A percentile compares a stretch with the other conserved stretches of the same genome.
These are phyloP conservation scores for Hypomecis atomaria DNA, from an alignment of 2,888 invertebrate species.

Conservation along the genomic window DNA sequence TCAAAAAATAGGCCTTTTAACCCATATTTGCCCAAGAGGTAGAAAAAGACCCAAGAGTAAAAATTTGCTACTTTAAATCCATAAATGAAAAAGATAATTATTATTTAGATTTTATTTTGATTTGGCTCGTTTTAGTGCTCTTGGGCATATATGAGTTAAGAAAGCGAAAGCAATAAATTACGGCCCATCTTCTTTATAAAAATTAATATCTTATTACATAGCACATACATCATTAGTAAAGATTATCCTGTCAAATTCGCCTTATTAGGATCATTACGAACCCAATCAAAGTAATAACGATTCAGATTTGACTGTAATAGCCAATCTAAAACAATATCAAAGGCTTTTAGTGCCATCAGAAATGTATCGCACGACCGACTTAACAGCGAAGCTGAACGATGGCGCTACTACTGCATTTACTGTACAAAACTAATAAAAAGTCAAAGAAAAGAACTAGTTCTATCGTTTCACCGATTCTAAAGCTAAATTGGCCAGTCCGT, in stretches of 20 bases:
- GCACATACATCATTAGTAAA: not conserved
- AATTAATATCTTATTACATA: not conserved
- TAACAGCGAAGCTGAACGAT: not conserved
- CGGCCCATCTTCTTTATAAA: not conserved
- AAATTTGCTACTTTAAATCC: too few relatives aligned
- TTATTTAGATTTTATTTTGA: too few relatives aligned
- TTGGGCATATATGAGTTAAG: too few relatives aligned
- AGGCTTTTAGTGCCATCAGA: slow-evolving; percentile 25
- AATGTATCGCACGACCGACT: not conserved
- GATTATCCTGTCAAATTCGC: slow-evolving; percentile 5
- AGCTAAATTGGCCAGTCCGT: not conserved
- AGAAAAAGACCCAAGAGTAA: too few relatives aligned
- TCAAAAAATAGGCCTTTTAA: too few relatives aligned
- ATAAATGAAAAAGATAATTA: too few relatives aligned
- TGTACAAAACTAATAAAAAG: not conserved
- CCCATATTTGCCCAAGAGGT: too few relatives aligned
- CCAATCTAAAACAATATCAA: slow-evolving; percentile 38
- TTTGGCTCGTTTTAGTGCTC: too few relatives aligned
- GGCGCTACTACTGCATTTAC: not conserved
- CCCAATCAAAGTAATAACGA: slow-evolving; percentile 16
- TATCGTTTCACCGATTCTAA: not conserved
- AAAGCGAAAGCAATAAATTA: too few relatives aligned
- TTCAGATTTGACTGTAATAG: slow-evolving; percentile 22
- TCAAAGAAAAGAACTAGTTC: not conserved
- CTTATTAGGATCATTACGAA: slow-evolving; percentile 13